Evolutionary conservation across 2,113 vertebrate genomes (phyloP).

Genomic region (Rynchops niger): DNA sequence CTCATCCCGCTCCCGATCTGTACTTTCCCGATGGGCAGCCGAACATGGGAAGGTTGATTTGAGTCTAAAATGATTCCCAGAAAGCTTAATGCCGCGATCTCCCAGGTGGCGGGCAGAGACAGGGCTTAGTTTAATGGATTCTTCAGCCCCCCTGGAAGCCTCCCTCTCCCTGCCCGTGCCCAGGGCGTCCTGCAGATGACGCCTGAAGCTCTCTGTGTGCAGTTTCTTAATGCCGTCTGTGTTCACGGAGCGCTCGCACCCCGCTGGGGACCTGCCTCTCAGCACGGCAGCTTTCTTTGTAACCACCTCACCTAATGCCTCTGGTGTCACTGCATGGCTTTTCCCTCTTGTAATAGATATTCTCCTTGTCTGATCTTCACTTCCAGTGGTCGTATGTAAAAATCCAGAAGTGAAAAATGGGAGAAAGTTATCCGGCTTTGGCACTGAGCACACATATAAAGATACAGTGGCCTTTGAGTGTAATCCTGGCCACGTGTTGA

Average conservation of each 20-base stretch:
- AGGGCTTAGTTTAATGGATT: background rate
- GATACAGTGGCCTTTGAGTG: constrained; percentile 18
- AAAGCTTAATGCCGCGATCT: background rate
- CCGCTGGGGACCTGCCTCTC: background rate
- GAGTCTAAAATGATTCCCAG: background rate
- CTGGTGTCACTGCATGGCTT: background rate
- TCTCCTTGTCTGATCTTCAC: background rate
- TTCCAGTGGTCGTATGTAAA: constrained; percentile 45
- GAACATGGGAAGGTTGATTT: background rate
- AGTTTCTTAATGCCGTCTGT: background rate
- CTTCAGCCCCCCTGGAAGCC: background rate
- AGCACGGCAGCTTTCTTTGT: background rate
- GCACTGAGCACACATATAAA: background rate
- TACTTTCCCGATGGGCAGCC: background rate
- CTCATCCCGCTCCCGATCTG: background rate
- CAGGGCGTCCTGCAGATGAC: background rate
- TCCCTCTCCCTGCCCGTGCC: background rate
- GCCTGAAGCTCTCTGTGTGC: background rate
- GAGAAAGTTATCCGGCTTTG: background rate
- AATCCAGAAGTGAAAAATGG: constrained; percentile 27
- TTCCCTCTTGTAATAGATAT: background rate
- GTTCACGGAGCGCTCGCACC: background rate
- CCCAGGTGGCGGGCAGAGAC: background rate
- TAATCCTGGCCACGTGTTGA: background rate
- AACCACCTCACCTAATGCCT: background rate